phyloP scores from a whole-genome alignment of 1,140 invertebrate species.

The Zaprionus inermis region DNA sequence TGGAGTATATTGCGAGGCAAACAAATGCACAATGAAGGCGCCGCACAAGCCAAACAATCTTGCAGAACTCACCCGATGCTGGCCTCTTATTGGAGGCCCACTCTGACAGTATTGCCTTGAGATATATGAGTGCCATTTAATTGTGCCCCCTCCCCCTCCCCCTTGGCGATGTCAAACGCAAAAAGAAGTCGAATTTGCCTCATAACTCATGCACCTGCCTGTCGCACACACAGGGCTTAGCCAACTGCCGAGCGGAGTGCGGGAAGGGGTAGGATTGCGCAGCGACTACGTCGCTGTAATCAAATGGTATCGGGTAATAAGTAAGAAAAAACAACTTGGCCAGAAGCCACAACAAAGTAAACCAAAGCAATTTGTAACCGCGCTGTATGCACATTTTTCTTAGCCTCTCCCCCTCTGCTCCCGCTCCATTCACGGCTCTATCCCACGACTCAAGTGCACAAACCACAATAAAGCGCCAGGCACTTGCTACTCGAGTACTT shows the following conservation, averaged over 20 bases:
- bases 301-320: constrained; percentile 50
- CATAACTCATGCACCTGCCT: constrained; percentile 34
- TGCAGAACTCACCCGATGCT: constrained; percentile 1
- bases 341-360: constrained; percentile 68
- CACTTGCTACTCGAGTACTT: constrained; percentile 29
- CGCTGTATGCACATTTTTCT: constrained; percentile 40
- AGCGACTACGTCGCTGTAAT: constrained; percentile 12
- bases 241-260: too few relatives aligned
- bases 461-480: constrained; percentile 65
- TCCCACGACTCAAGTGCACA: neutral
- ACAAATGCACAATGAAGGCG: constrained; percentile 66
- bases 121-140: constrained; percentile 53
- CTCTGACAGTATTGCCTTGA: neutral
- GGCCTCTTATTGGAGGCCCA: constrained; percentile 28
- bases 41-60: constrained; percentile 45
- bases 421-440: neutral
- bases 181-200: constrained; percentile 33
- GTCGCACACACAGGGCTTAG: too few relatives aligned
- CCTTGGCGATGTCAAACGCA: constrained; percentile 33
- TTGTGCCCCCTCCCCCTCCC: constrained; percentile 1
- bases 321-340: constrained; percentile 25
- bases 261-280: too few relatives aligned
- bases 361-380: constrained; percentile 46
- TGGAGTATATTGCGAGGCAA: constrained; percentile 70
- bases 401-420: neutral